A percentile compares a stretch with the other conserved stretches of the same genome.
Conservation (phyloP, 1,140 invertebrate genomes). For the Drosophila mauritiana region DNA sequence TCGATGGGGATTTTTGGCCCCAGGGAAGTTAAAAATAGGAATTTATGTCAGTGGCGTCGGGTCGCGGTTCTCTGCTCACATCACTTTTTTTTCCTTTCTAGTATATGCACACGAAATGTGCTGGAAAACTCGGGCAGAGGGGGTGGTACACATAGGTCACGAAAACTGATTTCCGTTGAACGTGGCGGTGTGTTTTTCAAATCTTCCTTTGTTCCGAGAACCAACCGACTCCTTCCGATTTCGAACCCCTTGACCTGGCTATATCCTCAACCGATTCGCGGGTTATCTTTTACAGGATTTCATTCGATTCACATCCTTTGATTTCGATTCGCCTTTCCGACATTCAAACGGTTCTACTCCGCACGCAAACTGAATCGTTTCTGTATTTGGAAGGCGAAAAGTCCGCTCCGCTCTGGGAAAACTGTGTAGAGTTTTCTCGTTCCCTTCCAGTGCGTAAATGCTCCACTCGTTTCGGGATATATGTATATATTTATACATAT, state of each 20-base stretch:
- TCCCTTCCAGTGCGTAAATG: constrained; percentile 78
- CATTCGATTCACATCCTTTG: constrained; percentile 41
- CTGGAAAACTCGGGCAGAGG: constrained; percentile 57
- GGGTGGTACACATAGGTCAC: constrained; percentile 23
- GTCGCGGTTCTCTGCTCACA: constrained; percentile 52
- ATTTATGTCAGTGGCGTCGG: constrained; percentile 68
- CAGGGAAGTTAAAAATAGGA: constrained; percentile 73
- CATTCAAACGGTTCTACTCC: constrained; percentile 76
- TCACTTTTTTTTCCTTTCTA: constrained; percentile 46
- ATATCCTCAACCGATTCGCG: constrained; percentile 6
- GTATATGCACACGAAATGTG: constrained; percentile 61
- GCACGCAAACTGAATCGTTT: constrained; percentile 81
- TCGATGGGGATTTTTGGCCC: constrained; percentile 37
- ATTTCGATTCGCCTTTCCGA: constrained; percentile 49
- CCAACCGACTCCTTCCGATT: constrained; percentile 1
- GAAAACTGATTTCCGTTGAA: constrained; percentile 38
- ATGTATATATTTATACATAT: not conserved
- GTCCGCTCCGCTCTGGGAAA: constrained; percentile 65
- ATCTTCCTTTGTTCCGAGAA: not conserved
- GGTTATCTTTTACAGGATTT: constrained; percentile 9
- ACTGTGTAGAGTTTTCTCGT: constrained; percentile 73
- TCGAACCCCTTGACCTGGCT: constrained; percentile 1
- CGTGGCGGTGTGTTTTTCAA: constrained; percentile 9
- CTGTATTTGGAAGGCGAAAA: constrained; percentile 82
- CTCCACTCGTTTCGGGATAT: constrained; percentile 32